These are phyloP conservation scores for Microchrysa polita DNA, from an alignment of 2,888 invertebrate species.

Conservation along the genomic window DNA sequence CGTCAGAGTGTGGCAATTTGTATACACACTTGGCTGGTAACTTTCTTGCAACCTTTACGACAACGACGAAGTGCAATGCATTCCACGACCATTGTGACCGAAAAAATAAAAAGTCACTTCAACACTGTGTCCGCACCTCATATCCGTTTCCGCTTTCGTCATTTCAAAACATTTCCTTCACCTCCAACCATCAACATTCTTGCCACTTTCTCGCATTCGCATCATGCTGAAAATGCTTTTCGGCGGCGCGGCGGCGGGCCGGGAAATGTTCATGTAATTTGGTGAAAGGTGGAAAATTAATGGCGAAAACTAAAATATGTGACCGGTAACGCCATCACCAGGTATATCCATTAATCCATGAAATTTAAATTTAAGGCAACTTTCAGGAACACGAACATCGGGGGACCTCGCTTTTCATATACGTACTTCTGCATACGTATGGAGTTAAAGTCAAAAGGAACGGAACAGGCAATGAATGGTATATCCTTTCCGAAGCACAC, in stretches of 20 bases:
- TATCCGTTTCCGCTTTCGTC: background rate
- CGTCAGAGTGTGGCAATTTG: too few species aligned
- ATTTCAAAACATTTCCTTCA: background rate
- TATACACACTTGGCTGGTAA: too few species aligned
- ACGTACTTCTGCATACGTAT: too few species aligned
- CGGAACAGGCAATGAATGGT: background rate
- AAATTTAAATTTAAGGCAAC: conserved; percentile 48
- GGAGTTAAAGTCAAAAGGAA: background rate
- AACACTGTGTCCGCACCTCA: background rate
- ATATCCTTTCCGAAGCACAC: background rate
- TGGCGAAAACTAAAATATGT: conserved; percentile 48
- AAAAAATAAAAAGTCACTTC: conserved; percentile 16
- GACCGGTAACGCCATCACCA: conserved; percentile 48
- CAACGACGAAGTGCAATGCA: too few species aligned
- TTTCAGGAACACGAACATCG: background rate
- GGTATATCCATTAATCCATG: conserved; percentile 49
- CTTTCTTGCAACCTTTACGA: too few species aligned
- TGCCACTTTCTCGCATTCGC: background rate
- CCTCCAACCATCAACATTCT: too few species aligned
- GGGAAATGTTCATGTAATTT: conserved; percentile 43
- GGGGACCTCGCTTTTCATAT: background rate
- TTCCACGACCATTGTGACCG: too few species aligned
- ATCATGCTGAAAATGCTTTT: conserved; percentile 12
- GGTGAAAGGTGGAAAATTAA: conserved; percentile 48
- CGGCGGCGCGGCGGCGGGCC: too few species aligned